Evolutionary conservation across 2,888 invertebrate species (phyloP).

Genomic region (Bursaphelenchus okinawaensis): DNA sequence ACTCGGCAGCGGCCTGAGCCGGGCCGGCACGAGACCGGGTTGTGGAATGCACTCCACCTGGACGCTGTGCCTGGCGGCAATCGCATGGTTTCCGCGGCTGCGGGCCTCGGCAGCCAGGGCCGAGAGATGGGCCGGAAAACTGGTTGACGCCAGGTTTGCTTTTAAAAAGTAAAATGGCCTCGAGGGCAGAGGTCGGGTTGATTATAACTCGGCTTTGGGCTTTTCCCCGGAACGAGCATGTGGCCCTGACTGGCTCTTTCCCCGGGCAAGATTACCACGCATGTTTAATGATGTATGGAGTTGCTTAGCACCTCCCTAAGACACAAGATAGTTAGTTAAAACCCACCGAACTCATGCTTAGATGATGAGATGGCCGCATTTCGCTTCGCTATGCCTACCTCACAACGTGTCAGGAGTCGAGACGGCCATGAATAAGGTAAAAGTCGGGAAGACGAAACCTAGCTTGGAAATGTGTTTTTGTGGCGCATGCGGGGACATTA

Average conservation of each 20-base stretch:
- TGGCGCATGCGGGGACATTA: background rate
- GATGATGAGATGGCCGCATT: background rate
- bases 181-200: background rate
- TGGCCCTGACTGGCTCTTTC: background rate
- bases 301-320: background rate
- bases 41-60: background rate
- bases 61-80: background rate
- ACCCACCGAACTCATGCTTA: background rate
- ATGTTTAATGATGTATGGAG: background rate
- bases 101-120: constrained; percentile 4
- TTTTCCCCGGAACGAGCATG: background rate
- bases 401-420: background rate
- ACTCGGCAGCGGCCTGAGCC: background rate
- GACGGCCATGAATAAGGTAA: background rate
- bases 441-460: background rate
- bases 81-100: background rate
- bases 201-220: background rate
- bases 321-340: background rate
- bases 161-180: background rate
- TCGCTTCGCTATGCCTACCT: background rate
- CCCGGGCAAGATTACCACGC: background rate
- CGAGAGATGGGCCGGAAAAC: constrained; percentile 11
- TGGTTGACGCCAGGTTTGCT: constrained; percentile 9
- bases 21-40: background rate
- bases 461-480: background rate